Conservation (phyloP, 2,113 vertebrate genomes). For the Anguilla japonica region DNA sequence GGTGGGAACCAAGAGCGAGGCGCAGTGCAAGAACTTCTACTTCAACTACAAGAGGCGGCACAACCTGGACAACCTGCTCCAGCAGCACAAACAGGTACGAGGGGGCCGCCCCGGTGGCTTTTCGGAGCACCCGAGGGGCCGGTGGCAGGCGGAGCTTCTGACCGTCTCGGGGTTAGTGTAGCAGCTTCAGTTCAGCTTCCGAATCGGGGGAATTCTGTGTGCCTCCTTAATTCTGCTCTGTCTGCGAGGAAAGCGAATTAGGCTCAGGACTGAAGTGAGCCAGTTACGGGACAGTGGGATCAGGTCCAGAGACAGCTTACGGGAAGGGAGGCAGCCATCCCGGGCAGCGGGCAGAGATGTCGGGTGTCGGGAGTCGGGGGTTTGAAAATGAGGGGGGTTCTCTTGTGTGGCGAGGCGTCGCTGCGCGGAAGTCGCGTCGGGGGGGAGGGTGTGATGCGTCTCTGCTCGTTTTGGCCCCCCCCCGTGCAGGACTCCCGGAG, state of each 20-base stretch:
- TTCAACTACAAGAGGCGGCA: constrained; percentile 98
- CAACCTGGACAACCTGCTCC: constrained; percentile 93
- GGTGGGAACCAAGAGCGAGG: constrained; percentile 98
- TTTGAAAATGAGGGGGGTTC: not conserved
- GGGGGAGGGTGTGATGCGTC: not conserved
- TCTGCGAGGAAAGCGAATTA: not conserved
- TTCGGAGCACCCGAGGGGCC: too few species aligned
- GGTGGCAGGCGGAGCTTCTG: not conserved
- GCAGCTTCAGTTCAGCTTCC: not conserved
- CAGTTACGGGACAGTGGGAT: not conserved
- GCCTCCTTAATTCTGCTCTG: not conserved
- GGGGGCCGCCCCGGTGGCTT: not conserved
- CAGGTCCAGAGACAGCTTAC: not conserved
- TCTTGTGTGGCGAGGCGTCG: not conserved
- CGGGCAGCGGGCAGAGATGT: not conserved
- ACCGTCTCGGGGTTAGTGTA: not conserved
- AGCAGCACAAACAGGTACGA: constrained; percentile 90
- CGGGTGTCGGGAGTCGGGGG: not conserved
- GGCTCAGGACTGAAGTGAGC: not conserved
- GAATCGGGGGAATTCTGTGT: not conserved
- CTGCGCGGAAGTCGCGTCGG: not conserved
- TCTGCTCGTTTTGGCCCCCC: not conserved
- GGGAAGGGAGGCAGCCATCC: not conserved
- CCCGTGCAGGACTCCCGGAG: constrained; percentile 72
- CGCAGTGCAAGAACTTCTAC: constrained; percentile 99